A percentile compares a stretch with the other conserved stretches of the same genome.
phyloP scores from a whole-genome alignment of 2,797 vertebrate species.

The Limnodromus scolopaceus region DNA sequence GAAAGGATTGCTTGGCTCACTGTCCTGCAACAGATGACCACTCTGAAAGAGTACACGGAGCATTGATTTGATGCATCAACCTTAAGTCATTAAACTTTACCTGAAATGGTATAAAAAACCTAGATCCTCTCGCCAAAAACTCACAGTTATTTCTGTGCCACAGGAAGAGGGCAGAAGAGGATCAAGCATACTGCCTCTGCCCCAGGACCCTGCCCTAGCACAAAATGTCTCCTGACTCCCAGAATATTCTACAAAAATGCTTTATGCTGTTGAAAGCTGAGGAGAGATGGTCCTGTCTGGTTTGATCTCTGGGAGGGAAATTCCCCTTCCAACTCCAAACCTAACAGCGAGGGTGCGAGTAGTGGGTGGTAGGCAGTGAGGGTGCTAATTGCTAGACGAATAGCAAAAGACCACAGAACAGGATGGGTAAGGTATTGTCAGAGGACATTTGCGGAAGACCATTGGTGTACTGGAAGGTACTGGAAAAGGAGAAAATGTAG shows the following conservation, averaged over 20 bases:
- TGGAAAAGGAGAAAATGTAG: not conserved
- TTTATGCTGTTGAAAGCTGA: not conserved
- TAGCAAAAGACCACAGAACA: not conserved
- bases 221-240: not conserved
- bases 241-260: not conserved
- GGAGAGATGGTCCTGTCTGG: not conserved
- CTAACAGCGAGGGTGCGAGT: not conserved
- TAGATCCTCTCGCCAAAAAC: not conserved
- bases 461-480: not conserved
- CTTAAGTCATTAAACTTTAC: not conserved
- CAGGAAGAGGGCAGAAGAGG: slow-evolving; percentile 25
- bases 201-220: not conserved
- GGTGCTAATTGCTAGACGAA: not conserved
- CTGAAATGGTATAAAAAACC: not conserved
- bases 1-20: not conserved
- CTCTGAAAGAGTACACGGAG: not conserved
- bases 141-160: not conserved
- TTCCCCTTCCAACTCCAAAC: not conserved
- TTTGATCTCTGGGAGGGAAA: not conserved
- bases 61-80: not conserved
- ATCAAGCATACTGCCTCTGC: not conserved
- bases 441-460: not conserved
- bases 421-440: not conserved
- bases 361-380: not conserved
- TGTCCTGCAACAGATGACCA: not conserved